Evolutionary conservation across 1,140 invertebrate species (phyloP), one percentile per base, ranked within the genome.

Genomic region (Psix sp.): DNA sequence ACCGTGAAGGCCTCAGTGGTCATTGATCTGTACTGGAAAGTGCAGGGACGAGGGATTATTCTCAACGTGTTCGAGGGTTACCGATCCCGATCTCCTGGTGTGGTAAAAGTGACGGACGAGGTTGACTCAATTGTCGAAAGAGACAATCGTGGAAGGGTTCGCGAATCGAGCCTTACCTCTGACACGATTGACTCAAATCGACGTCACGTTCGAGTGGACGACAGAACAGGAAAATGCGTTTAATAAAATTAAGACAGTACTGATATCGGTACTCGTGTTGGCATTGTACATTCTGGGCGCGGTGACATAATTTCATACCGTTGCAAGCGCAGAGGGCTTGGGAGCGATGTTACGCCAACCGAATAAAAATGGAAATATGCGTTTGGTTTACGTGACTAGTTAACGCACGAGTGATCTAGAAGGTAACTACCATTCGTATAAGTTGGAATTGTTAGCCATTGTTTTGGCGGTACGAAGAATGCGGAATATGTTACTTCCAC

Each of bases 221-320:
- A 24, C 3, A 4, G 21, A 24, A 4, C 21, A 24, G 7, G 21
- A 24, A 24, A 24, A 24, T 7, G 21, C 21, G 21, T 24, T 24
- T 24, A 7, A 4, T 24, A 7, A 4, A 4, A 24, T 24, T 4
- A 24, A 24, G 21, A 4, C 21, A 24, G 21, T 7, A 7, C 21
- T 24, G 21, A 4, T 7, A 24, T 24, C 21, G 21, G 21, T 7
- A 7, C 21, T 7, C 3, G 7, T 24, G 3, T 24, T 24, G 21
- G 21, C 21, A 3, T 46, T 84, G 6, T 86, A 82, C 63, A 60
- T 78, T 66, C 77, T 77, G 21, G 66, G 72, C 24, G 57, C 71
- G 36, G 65, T 78, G 11, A 74, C 65, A 0, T 71, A 80, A 21
- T 15, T 84, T n/a, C 77, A 80, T 65, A 80, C 77, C 0, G 81